Percentiles rank a stretch among this genome's conserved stretches.
Evolutionary conservation across 1,140 invertebrate genomes (phyloP).

Genomic region (Daktulosphaira vitifoliae): DNA sequence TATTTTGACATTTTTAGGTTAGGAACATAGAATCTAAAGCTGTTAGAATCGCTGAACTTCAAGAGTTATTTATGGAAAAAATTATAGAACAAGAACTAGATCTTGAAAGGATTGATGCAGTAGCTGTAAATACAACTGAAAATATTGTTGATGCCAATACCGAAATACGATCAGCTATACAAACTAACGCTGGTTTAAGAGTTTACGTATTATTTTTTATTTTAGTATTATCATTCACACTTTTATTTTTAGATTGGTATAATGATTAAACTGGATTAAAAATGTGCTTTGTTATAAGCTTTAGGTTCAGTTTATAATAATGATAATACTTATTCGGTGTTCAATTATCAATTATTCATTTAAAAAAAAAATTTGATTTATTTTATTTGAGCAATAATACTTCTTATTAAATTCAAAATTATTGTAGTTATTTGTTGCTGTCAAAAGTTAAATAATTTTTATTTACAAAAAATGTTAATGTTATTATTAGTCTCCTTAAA

Average conservation of each 20-base stretch:
- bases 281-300: too few relatives aligned
- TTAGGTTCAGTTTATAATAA: too few relatives aligned
- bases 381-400: too few relatives aligned
- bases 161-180: constrained; percentile 90
- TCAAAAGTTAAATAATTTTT: too few relatives aligned
- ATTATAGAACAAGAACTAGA: constrained; percentile 91
- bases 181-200: constrained; percentile 86
- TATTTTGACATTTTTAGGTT: constrained; percentile 64
- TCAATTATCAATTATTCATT: too few relatives aligned
- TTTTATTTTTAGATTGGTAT: constrained; percentile 97
- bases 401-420: too few relatives aligned
- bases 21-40: constrained; percentile 86
- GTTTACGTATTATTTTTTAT: constrained; percentile 93
- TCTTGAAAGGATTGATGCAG: constrained; percentile 78
- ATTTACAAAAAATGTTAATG: too few relatives aligned
- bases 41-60: constrained; percentile 89
- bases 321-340: too few relatives aligned
- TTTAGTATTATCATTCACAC: constrained; percentile 87
- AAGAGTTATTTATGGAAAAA: constrained; percentile 95
- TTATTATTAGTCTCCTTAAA: too few relatives aligned
- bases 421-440: too few relatives aligned
- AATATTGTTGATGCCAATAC: constrained; percentile 95
- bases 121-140: constrained; percentile 82
- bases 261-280: constrained; percentile 50
- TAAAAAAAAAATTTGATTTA: too few relatives aligned